Base-by-base conservation (phyloP, 2,888 invertebrate species). In the Plagodis dolabraria region DNA sequence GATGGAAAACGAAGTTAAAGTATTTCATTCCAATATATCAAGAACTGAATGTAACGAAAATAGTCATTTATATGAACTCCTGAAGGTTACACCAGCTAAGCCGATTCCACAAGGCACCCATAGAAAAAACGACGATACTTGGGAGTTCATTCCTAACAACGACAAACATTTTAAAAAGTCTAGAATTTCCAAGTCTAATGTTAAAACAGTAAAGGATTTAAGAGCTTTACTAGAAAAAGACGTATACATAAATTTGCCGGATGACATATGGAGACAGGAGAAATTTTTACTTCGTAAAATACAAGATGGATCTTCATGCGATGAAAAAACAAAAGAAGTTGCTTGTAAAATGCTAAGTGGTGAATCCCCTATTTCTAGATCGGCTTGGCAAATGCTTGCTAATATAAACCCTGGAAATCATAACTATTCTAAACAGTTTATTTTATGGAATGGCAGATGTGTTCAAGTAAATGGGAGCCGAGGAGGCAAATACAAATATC, bases 381-480 rank as follows among this genome's bases (percentile, higher is more conserved):
- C 81, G n/a, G 71, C 84, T 11, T 92, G 92, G 92, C 86, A 90
- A 78, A 92, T 92, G 87, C 65, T 92, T 47, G 80, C 78, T 65
- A 89, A 91, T 75, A 72, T 92, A 36, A 92, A 92, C 68, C 87
- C 89, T 33, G 76, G 85, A 56, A 70, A 70, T 10, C 73, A 84
- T 54, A 50, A 57, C 42, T 63, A 86, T 73, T 56, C 82, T 11
- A 76, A 74, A 45, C 92, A 92, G 65, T 89, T 72, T 73, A 79
- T 90, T 60, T 68, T 86, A 57, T 92, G 82, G 80, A 84, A 90
- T 71, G 84, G 85, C 6, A 84, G 73, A 70, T 67, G 70, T 54
- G 84, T 92, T 64, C 82, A 83, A 73, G 69, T 89, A 36, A 85
- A 85, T 71, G 91, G 89, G 36, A 87, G 86, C 68, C 82, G 68